Evolutionary conservation across 2,888 invertebrate genomes (phyloP).

Genomic region (Temnothorax rugatulus): DNA sequence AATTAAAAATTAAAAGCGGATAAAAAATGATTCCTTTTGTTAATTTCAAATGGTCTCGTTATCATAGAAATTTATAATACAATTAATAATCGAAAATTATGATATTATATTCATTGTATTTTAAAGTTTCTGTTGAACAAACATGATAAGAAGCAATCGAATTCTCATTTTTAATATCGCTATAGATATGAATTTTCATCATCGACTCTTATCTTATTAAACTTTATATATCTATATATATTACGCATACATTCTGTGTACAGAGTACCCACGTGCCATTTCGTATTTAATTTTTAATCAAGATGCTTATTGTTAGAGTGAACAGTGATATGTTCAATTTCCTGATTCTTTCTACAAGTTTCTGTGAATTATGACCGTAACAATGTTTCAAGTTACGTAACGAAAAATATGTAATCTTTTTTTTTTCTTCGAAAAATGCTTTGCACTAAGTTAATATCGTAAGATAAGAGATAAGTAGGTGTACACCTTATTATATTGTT

Average conservation of each 20-base stretch:
- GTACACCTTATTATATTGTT: neutral
- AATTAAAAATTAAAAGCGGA: neutral
- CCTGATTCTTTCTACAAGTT: neutral
- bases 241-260: neutral
- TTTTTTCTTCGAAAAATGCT: neutral
- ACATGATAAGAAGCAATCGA: neutral
- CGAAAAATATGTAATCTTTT: neutral
- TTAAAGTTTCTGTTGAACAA: neutral
- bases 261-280: neutral
- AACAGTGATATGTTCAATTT: neutral
- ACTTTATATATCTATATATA: neutral
- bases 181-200: neutral
- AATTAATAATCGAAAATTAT: constrained; percentile 7
- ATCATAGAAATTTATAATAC: neutral
- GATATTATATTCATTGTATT: neutral
- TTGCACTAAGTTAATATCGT: neutral
- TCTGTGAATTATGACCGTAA: neutral
- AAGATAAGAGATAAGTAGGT: neutral
- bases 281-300: neutral
- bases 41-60: neutral
- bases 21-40: neutral
- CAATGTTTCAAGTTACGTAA: neutral
- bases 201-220: neutral
- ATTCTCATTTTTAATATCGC: neutral
- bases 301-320: neutral